These are phyloP conservation scores for Chouioia cunea DNA, from an alignment of 2,888 invertebrate species.

Conservation along the genomic window DNA sequence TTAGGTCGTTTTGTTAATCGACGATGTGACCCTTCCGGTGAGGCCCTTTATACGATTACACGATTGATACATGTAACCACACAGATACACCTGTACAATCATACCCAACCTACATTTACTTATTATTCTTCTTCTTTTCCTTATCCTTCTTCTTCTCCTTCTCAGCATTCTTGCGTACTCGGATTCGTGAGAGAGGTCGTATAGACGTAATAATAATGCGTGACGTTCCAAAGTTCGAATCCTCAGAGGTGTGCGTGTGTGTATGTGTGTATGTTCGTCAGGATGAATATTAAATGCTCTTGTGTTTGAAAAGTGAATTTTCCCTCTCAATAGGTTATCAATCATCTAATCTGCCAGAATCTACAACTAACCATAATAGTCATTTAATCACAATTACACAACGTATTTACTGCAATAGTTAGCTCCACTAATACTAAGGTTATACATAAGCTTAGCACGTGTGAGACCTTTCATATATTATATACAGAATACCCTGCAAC, in stretches of 20 bases:
- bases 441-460: conserved; percentile 9
- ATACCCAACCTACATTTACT: neutral
- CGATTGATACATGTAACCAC: conserved; percentile 11
- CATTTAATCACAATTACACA: conserved; percentile 11
- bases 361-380: conserved; percentile 6
- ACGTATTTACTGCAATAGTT: conserved; percentile 18
- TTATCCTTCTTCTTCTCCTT: neutral
- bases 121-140: neutral
- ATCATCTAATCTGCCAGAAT: conserved; percentile 10
- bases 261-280: too few relatives aligned
- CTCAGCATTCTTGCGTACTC: too few relatives aligned
- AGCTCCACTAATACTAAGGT: conserved; percentile 9
- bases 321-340: too few relatives aligned
- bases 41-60: conserved; percentile 20
- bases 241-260: too few relatives aligned
- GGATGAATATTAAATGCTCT: too few relatives aligned
- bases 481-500: neutral
- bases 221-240: too few relatives aligned
- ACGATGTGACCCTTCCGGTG: conserved; percentile 26
- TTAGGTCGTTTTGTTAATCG: conserved; percentile 21
- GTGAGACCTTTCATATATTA: neutral
- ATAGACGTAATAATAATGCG: neutral
- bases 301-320: conserved; percentile 1
- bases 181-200: neutral
- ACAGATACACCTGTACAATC: conserved; percentile 12